Evolutionary conservation across 2,797 vertebrate genomes (phyloP).

Genomic region (Mormyrus hasselquistii): DNA sequence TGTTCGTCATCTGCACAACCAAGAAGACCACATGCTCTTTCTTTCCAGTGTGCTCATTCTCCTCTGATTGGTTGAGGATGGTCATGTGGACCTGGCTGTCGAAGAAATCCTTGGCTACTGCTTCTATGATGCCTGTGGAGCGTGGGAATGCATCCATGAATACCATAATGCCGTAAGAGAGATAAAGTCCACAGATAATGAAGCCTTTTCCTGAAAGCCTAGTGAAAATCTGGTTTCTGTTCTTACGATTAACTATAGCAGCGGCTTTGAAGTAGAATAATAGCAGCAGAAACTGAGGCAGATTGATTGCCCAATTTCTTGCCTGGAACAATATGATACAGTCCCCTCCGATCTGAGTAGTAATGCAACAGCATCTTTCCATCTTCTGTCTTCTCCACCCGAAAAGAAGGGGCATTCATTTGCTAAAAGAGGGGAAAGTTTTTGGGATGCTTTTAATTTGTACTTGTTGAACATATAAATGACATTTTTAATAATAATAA

Average conservation of each 20-base stretch:
- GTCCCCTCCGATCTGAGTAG: slow-evolving; percentile 64
- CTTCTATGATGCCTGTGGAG: slow-evolving; percentile 60
- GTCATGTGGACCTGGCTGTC: slow-evolving; percentile 54
- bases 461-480: neutral
- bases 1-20: slow-evolving; percentile 50
- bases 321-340: slow-evolving; percentile 66
- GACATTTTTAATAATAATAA: neutral
- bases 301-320: slow-evolving; percentile 15
- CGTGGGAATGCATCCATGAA: slow-evolving; percentile 16
- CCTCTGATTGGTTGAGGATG: slow-evolving; percentile 60
- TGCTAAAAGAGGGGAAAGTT: slow-evolving; percentile 47
- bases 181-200: neutral
- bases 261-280: neutral
- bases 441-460: neutral
- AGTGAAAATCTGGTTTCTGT: neutral
- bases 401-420: slow-evolving; percentile 69
- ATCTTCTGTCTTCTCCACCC: slow-evolving; percentile 54
- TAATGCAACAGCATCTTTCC: slow-evolving; percentile 62
- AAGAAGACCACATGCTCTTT: slow-evolving; percentile 67
- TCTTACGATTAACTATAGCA: neutral
- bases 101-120: slow-evolving; percentile 68
- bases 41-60: slow-evolving; percentile 63
- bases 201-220: neutral
- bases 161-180: neutral
- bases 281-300: neutral